Evolutionary conservation across 2,113 vertebrate genomes (phyloP).

Genomic region (Carassius gibelio): DNA sequence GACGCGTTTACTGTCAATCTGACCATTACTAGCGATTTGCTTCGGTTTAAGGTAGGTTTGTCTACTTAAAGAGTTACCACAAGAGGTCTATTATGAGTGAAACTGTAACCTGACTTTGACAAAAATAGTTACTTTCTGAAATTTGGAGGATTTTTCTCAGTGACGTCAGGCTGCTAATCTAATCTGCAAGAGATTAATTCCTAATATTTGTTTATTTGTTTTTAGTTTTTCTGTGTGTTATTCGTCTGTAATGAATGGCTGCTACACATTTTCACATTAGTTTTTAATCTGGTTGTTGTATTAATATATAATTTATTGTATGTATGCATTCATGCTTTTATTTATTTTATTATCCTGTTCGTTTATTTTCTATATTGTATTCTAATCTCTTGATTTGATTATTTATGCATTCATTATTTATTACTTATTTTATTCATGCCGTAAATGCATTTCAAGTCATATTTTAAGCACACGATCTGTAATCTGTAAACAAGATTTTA

Average conservation of each 20-base stretch:
- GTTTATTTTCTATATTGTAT: neutral
- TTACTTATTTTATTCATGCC: neutral
- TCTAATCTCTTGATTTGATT: neutral
- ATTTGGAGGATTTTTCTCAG: neutral
- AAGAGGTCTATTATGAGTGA: neutral
- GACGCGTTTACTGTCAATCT: neutral
- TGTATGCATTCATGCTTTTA: neutral
- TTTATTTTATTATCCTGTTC: neutral
- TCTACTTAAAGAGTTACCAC: neutral
- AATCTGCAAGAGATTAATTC: neutral
- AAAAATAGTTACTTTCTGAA: neutral
- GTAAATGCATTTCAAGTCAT: neutral
- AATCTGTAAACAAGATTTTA: no score
- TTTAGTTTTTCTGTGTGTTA: neutral
- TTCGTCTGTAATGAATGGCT: neutral
- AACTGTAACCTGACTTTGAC: neutral
- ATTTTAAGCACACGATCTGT: neutral
- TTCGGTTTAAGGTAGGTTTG: conserved; percentile 10
- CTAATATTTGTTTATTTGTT: neutral
- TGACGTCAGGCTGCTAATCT: neutral
- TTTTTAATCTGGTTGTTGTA: neutral
- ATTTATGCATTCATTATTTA: no score
- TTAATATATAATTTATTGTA: neutral
- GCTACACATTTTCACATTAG: neutral
- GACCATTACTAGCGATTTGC: neutral